Evolutionary conservation across 2,888 invertebrate species (phyloP).

Genomic region (Parnassius glacialis): DNA sequence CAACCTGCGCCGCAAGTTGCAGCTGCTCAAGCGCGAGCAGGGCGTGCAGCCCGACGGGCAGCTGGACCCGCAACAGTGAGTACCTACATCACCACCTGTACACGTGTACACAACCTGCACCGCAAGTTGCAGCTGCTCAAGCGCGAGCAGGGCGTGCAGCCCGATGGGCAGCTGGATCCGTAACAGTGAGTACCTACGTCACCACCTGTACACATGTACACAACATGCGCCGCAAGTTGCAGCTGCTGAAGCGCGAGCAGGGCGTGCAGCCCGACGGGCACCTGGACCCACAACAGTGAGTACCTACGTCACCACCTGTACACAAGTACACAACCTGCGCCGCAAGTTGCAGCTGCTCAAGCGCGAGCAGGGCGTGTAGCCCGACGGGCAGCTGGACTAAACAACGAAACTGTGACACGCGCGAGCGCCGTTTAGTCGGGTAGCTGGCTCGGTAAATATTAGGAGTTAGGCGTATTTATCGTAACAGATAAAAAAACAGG

Average conservation of each 20-base stretch:
- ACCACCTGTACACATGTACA: constrained; percentile 51
- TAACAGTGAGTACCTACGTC: too few relatives aligned
- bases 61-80: constrained; percentile 11
- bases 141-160: constrained; percentile 85
- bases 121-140: constrained; percentile 94
- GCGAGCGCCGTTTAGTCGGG: too few relatives aligned
- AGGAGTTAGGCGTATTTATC: too few relatives aligned
- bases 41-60: constrained; percentile 55
- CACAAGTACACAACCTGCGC: constrained; percentile 85
- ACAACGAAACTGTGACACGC: too few relatives aligned
- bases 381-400: constrained; percentile 7
- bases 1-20: constrained; percentile 92
- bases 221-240: constrained; percentile 92
- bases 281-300: constrained; percentile 11
- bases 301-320: too few relatives aligned
- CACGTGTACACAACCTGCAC: constrained; percentile 85
- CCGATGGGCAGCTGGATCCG: constrained; percentile 26
- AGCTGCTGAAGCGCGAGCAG: constrained; percentile 93
- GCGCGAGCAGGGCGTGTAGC: constrained; percentile 85
- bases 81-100: too few relatives aligned
- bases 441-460: too few relatives aligned
- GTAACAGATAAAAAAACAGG: too few relatives aligned
- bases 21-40: constrained; percentile 93
- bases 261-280: constrained; percentile 55
- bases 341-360: constrained; percentile 94